phyloP scores from a whole-genome alignment of 2,797 vertebrate species.

The Gymnodraco acuticeps region DNA sequence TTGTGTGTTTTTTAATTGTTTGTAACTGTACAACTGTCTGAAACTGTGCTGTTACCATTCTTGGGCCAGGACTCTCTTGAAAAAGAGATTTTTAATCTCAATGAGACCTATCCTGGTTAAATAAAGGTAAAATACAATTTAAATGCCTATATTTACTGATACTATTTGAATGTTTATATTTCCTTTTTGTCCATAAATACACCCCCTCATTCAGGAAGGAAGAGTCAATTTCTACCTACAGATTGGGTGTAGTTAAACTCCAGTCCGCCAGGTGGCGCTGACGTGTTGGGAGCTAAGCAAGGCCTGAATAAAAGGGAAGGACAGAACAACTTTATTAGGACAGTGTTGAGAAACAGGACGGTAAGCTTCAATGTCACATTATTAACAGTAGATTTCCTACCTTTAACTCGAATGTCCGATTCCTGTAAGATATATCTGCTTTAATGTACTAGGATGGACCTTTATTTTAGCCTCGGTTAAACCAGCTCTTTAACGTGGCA shows the following conservation, averaged over 20 bases:
- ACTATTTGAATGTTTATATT: no score
- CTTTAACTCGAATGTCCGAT: rapidly evolving
- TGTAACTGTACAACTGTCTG: no score
- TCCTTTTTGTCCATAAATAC: neutral
- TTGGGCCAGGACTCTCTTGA: no score
- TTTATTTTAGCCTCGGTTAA: rapidly evolving
- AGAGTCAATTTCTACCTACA: no score
- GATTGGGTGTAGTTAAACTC: slow-evolving; percentile 8
- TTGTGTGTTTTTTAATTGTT: no score
- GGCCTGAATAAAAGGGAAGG: neutral
- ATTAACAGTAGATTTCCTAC: rapidly evolving
- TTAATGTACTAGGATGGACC: rapidly evolving
- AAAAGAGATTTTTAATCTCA: no score
- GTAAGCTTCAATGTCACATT: slow-evolving; percentile 73
- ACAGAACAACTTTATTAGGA: slow-evolving; percentile 1
- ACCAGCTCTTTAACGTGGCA: rapidly evolving
- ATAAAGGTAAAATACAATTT: no score
- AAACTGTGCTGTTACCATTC: no score
- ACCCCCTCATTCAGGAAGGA: no score
- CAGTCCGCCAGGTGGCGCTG: slow-evolving; percentile 54
- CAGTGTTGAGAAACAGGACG: slow-evolving; percentile 4
- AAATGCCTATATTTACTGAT: no score
- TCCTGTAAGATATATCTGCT: rapidly evolving
- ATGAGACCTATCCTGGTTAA: no score
- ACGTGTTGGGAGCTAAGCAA: no score